phyloP scores from a whole-genome alignment of 37 sponge, comb jelly and placozoan genomes.

The Amphimedon queenslandica region DNA sequence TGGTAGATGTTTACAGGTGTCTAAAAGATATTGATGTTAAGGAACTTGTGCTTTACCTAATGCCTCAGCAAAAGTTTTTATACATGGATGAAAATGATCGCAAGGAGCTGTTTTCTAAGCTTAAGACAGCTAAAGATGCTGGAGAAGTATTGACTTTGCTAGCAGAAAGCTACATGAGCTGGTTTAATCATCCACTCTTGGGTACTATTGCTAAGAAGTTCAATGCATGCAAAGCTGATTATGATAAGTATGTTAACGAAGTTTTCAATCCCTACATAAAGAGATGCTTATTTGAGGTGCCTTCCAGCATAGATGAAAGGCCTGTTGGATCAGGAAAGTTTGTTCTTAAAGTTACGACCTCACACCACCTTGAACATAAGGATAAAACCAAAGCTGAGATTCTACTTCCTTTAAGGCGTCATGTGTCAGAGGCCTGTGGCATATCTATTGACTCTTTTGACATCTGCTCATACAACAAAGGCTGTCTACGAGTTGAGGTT shows the following conservation, averaged over 20 bases:
- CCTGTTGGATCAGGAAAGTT: not conserved
- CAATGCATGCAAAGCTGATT: not conserved
- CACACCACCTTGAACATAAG: not conserved
- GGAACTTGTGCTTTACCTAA: not conserved
- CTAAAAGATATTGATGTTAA: not conserved
- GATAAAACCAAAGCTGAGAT: not conserved
- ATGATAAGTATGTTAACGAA: not conserved
- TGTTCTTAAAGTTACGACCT: not conserved
- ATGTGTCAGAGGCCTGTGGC: not conserved
- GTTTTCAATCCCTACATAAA: not conserved
- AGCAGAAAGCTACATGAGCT: not conserved
- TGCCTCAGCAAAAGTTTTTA: not conserved
- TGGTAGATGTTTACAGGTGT: not conserved
- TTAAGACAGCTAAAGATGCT: not conserved
- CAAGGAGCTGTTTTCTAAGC: not conserved
- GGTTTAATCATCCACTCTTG: not conserved
- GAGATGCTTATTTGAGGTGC: not conserved
- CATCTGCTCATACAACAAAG: not conserved
- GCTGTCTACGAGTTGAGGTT: not conserved
- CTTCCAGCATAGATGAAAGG: not conserved
- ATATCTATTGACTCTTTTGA: not conserved
- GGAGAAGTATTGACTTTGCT: not conserved
- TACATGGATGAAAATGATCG: not conserved
- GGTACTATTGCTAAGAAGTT: not conserved
- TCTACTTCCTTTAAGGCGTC: not conserved